Evolutionary conservation across 2,888 invertebrate genomes (phyloP).

Genomic region (Catocala fraxini): DNA sequence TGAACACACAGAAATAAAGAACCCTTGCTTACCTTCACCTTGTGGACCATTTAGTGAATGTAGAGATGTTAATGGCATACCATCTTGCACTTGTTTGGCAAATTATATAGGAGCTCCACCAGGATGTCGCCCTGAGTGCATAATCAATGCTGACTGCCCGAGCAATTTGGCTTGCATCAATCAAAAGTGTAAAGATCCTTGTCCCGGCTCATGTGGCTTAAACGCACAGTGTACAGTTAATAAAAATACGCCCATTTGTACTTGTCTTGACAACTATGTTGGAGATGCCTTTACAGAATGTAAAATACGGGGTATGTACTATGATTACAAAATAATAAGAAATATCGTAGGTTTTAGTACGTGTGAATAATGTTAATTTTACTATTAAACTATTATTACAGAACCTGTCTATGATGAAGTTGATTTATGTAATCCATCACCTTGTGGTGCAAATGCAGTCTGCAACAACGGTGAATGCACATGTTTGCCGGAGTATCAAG

Average conservation of each 20-base stretch:
- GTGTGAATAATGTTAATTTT: not conserved
- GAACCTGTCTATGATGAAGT: constrained; percentile 64
- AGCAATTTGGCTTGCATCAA: constrained; percentile 92
- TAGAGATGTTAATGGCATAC: constrained; percentile 86
- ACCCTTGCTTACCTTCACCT: constrained; percentile 89
- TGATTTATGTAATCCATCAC: constrained; percentile 89
- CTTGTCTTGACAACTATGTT: constrained; percentile 90
- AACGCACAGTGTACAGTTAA: constrained; percentile 89
- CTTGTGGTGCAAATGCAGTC: constrained; percentile 89
- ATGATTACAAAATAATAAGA: too few species aligned
- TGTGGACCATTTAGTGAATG: constrained; percentile 91
- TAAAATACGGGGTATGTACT: constrained; percentile 82
- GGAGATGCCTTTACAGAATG: constrained; percentile 92
- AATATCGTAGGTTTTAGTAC: not conserved
- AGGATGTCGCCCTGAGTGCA: constrained; percentile 90
- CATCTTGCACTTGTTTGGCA: constrained; percentile 89
- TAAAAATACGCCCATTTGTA: constrained; percentile 92
- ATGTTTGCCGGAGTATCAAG: constrained; percentile 89
- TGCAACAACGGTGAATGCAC: constrained; percentile 88
- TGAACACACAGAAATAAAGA: constrained; percentile 63
- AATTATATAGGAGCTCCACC: constrained; percentile 91
- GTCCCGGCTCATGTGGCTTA: constrained; percentile 92
- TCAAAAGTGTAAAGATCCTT: constrained; percentile 93
- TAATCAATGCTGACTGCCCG: constrained; percentile 92
- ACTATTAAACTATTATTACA: constrained; percentile 50